phyloP scores from a whole-genome alignment of 2,888 invertebrate species.

The Pseudococcus viburni region DNA sequence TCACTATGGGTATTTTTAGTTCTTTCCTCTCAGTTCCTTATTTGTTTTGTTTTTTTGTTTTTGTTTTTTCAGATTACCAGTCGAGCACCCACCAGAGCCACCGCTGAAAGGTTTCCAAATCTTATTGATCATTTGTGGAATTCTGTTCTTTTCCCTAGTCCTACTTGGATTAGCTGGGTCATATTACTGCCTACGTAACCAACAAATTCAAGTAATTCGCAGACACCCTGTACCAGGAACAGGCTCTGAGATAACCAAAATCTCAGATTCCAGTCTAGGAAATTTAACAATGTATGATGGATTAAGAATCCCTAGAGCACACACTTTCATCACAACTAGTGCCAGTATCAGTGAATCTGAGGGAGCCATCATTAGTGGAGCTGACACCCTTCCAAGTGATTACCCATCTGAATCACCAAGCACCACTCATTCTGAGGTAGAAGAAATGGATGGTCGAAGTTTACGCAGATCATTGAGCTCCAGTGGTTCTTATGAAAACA shows the following conservation, averaged over 20 bases:
- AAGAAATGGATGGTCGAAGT: conserved; percentile 74
- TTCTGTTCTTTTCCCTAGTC: conserved; percentile 88
- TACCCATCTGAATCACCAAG: conserved; percentile 88
- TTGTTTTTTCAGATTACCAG: conserved; percentile 68
- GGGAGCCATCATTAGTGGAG: conserved; percentile 73
- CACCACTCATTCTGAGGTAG: conserved; percentile 82
- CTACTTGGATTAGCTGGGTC: conserved; percentile 91
- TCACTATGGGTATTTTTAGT: background rate
- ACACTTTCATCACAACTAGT: conserved; percentile 80
- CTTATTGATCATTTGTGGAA: conserved; percentile 90
- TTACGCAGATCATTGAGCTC: conserved; percentile 69
- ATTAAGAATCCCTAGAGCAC: conserved; percentile 90
- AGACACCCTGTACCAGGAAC: conserved; percentile 80
- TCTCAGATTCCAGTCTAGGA: conserved; percentile 82
- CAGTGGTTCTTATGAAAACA: conserved; percentile 81
- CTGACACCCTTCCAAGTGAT: conserved; percentile 89
- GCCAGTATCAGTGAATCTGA: conserved; percentile 77
- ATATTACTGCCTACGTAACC: conserved; percentile 88
- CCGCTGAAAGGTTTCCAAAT: conserved; percentile 90
- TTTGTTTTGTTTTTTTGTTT: no score
- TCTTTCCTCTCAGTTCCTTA: background rate
- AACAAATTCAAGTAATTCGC: conserved; percentile 79
- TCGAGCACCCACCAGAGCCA: conserved; percentile 74
- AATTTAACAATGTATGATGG: conserved; percentile 81
- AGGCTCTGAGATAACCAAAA: conserved; percentile 83